A percentile compares a stretch with the other conserved stretches of the same genome.
These are phyloP conservation scores for Gobiocypris rarus DNA, from an alignment of 2,113 vertebrate species.

Conservation along the genomic window DNA sequence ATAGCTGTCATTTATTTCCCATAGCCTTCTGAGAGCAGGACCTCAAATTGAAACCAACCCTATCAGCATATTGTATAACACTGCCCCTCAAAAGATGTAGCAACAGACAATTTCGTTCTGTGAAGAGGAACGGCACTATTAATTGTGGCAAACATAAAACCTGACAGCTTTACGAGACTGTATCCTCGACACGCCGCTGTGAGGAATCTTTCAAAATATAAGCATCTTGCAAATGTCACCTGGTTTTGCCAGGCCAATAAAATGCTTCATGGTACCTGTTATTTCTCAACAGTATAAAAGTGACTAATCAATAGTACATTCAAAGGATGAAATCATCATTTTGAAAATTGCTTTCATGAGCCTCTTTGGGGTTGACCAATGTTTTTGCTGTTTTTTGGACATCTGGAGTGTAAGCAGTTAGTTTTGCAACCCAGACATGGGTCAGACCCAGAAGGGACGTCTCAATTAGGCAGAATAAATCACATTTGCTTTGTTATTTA, in stretches of 20 bases:
- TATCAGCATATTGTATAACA: conserved; percentile 24
- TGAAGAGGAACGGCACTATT: conserved; percentile 3
- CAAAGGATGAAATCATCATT: not conserved
- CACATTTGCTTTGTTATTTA: not conserved
- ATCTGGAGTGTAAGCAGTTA: not conserved
- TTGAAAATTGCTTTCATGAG: not conserved
- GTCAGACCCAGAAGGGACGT: not conserved
- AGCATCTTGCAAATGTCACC: conserved; percentile 9
- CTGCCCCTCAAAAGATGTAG: conserved; percentile 39
- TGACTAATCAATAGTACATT: not conserved
- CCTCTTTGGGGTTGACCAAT: not conserved
- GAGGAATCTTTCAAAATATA: not conserved
- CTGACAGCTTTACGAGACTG: conserved; percentile 23
- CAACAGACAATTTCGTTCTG: conserved; percentile 8
- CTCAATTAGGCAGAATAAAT: not conserved
- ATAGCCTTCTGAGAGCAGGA: not conserved
- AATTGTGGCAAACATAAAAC: conserved; percentile 28
- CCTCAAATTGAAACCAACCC: conserved; percentile 9
- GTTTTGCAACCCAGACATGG: not conserved
- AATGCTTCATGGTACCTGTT: not conserved
- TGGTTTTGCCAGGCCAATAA: not conserved
- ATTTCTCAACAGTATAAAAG: not conserved
- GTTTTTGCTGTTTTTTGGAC: not conserved
- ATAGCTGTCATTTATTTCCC: not conserved
- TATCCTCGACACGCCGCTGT: not conserved